These are phyloP conservation scores for Hermaeophaga mercurialis DNA, from an alignment of 2,888 invertebrate genomes.

Conservation along the genomic window DNA sequence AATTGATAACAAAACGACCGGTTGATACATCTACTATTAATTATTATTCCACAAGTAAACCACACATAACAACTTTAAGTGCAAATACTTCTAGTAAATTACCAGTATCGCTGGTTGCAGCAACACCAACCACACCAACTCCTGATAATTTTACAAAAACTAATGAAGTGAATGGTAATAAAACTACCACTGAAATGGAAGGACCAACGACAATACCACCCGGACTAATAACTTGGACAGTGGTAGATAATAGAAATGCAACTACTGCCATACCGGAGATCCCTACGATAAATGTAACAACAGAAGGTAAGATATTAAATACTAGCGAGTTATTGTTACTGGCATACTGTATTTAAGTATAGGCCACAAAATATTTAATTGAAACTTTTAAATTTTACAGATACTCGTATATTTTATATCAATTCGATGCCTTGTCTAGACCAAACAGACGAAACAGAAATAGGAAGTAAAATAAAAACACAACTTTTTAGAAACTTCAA, in stretches of 20 bases:
- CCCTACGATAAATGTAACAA: slow-evolving; percentile 19
- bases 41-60: slow-evolving; percentile 40
- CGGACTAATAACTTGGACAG: slow-evolving; percentile 61
- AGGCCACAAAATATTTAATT: too few relatives aligned
- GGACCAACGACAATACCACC: slow-evolving; percentile 48
- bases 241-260: slow-evolving; percentile 53
- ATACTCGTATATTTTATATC: too few relatives aligned
- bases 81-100: too few relatives aligned
- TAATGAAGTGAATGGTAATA: slow-evolving; percentile 44
- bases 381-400: too few relatives aligned
- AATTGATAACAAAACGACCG: too few relatives aligned
- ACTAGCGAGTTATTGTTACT: too few relatives aligned
- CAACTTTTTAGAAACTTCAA: too few relatives aligned
- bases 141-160: slow-evolving; percentile 39
- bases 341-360: too few relatives aligned
- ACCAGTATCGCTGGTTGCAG: slow-evolving; percentile 18
- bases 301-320: slow-evolving; percentile 32
- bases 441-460: too few relatives aligned
- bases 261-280: slow-evolving; percentile 19
- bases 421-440: too few relatives aligned
- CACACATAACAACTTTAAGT: too few relatives aligned
- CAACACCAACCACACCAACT: slow-evolving; percentile 43
- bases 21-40: slow-evolving; percentile 40
- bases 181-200: slow-evolving; percentile 44
- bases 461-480: too few relatives aligned